Conservation (phyloP, 2,113 vertebrate genomes). For the Melanerpes aurifrons region DNA sequence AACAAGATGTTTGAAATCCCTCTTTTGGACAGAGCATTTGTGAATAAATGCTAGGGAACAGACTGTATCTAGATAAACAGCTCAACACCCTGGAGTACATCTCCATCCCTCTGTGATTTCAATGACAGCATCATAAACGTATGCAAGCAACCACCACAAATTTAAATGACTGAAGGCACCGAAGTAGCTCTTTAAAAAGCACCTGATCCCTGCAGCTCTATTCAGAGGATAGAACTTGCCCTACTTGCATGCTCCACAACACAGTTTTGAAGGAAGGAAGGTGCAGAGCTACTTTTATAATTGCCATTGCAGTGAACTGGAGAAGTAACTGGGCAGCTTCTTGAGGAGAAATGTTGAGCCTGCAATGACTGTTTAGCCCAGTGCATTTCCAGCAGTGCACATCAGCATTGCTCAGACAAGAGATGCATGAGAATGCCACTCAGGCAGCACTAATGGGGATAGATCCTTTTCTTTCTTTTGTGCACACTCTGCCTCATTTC, state of each 20-base stretch:
- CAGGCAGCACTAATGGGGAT: neutral
- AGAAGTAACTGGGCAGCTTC: neutral
- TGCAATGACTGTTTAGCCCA: constrained; percentile 15
- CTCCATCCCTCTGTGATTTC: neutral
- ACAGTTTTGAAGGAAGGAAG: neutral
- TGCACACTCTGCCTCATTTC: constrained; percentile 4
- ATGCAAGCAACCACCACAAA: neutral
- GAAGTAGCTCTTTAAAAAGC: neutral
- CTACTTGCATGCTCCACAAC: neutral
- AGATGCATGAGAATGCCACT: constrained; percentile 25
- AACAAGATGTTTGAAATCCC: neutral
- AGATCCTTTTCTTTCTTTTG: neutral
- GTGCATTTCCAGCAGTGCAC: neutral
- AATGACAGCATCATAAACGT: neutral
- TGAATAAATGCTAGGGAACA: neutral
- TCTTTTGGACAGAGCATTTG: neutral
- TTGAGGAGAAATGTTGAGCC: constrained; percentile 12
- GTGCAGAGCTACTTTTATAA: neutral
- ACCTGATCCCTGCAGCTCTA: neutral
- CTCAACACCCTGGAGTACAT: accelerated
- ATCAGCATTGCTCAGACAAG: neutral
- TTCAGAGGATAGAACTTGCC: neutral
- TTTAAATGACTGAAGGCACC: neutral
- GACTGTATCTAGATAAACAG: neutral
- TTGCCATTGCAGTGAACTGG: neutral